A percentile compares a stretch with the other conserved stretches of the same genome.
phyloP scores from a whole-genome alignment of 2,888 invertebrate genomes.

The Ichneumon xanthorius region DNA sequence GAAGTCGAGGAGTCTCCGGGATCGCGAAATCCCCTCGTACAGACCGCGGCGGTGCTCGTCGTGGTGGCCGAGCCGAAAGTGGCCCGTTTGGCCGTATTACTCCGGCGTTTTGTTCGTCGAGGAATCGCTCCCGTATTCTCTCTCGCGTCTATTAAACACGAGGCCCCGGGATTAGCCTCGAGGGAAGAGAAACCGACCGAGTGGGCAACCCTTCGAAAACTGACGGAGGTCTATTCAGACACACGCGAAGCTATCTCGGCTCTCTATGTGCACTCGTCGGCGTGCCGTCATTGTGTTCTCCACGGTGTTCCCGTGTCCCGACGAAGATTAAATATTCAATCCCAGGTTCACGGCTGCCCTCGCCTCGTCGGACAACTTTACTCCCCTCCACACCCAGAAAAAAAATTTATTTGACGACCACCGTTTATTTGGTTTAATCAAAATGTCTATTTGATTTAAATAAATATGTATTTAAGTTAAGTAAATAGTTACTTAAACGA shows the following conservation, averaged over 20 bases:
- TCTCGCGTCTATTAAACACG: constrained; percentile 77
- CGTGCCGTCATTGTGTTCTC: constrained; percentile 71
- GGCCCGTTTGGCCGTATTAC: constrained; percentile 23
- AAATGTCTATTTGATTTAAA: too few species aligned
- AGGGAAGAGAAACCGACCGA: constrained; percentile 26
- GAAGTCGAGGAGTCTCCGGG: constrained; percentile 31
- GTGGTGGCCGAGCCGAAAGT: constrained; percentile 5
- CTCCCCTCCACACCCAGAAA: not conserved
- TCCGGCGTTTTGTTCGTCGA: constrained; percentile 49
- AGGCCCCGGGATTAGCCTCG: constrained; percentile 70
- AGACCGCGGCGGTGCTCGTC: not conserved
- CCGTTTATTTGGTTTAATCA: too few species aligned
- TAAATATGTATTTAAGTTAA: too few species aligned
- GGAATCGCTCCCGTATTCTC: constrained; percentile 44
- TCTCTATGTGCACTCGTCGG: constrained; percentile 29
- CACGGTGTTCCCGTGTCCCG: constrained; percentile 55
- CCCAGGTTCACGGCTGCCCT: constrained; percentile 75
- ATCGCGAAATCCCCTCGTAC: constrained; percentile 26
- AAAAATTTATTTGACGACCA: too few species aligned
- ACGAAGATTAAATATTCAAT: constrained; percentile 79
- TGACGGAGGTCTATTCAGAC: constrained; percentile 49
- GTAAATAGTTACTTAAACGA: too few species aligned
- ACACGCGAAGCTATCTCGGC: constrained; percentile 46
- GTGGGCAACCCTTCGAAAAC: constrained; percentile 59
- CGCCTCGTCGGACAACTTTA: constrained; percentile 59